phyloP scores from a whole-genome alignment of 2,113 vertebrate genomes.

The Ovibos moschatus region DNA sequence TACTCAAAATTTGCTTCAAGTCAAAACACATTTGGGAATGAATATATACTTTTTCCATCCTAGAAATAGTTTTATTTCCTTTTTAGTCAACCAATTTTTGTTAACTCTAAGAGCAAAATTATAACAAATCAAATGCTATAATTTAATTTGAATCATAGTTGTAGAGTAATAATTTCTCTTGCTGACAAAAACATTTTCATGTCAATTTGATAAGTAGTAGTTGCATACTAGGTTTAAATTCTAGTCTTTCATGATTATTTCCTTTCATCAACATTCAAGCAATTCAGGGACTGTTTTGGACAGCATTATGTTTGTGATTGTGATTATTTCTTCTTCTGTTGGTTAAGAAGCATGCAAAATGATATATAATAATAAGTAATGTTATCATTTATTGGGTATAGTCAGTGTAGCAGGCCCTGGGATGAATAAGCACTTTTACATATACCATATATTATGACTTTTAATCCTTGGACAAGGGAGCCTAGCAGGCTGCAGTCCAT shows the following conservation, averaged over 20 bases:
- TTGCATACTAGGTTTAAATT: slow-evolving; percentile 2
- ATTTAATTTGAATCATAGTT: slow-evolving; percentile 36
- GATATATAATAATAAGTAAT: neutral
- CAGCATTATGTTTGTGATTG: neutral
- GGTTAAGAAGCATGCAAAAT: slow-evolving; percentile 1
- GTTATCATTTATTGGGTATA: neutral
- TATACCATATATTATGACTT: neutral
- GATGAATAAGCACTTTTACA: neutral
- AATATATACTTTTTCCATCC: slow-evolving; percentile 35
- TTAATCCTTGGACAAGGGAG: neutral
- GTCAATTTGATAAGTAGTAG: slow-evolving; percentile 34
- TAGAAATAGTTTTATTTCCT: slow-evolving; percentile 13
- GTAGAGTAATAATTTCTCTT: slow-evolving; percentile 37
- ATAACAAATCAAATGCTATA: slow-evolving; percentile 15
- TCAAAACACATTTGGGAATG: slow-evolving; percentile 38
- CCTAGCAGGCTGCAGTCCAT: neutral
- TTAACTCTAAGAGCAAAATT: slow-evolving; percentile 42
- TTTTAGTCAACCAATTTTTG: slow-evolving; percentile 43
- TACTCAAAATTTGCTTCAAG: slow-evolving; percentile 40
- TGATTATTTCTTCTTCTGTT: neutral
- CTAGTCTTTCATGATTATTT: neutral
- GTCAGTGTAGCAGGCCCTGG: neutral
- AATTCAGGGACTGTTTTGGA: neutral
- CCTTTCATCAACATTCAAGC: slow-evolving; percentile 7
- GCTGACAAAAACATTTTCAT: slow-evolving; percentile 26